Evolutionary conservation across 2,888 invertebrate genomes (phyloP), one percentile per base, ranked within the genome.

Genomic region (Amorpha juglandis): DNA sequence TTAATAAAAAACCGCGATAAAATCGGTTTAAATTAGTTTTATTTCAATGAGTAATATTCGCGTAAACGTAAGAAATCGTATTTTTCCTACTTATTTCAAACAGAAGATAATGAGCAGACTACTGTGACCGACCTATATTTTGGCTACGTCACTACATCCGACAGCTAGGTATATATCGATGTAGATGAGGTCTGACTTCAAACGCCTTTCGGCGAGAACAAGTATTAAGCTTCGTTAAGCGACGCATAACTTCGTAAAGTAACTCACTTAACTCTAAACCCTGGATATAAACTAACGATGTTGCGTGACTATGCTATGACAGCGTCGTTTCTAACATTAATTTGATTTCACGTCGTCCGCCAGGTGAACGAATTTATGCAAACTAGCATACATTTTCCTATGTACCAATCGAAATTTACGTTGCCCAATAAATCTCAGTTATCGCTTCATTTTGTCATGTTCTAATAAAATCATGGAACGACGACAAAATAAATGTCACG

Each of bases 341-440:
- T 58, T 42, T 16, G 42, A 19, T 21, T 58, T 58, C 19, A 42
- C 38, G 33, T n/a, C 35, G 33, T 53, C 48, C 8, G 47, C 51
- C 63, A 33, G 45, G 21, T 14, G 16, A 42, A 33, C 48, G 55
- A 42, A 12, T 58, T 58, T 58, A 42, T 58, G 58, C 38, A 58
- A 58, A 58, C 38, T 16, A 42, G 16, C 16, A 55, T 58, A 38
- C 16, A 58, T 58, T 42, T 58, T 38, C 42, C 58, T 16, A 42
- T 38, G 58, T 19, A 38, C 19, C 58, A 11, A 38, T 42, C 58
- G 58, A 19, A 58, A 58, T 58, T 42, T 58, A 42, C 4, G 38
- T 58, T 19, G 12, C 19, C 58, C 58, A 58, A 42, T 42, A 42
- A 58, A 38, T 42, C 12, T 58, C 38, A 19, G n/a, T 19, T 19